Conservation (phyloP, 2,113 vertebrate genomes). For the Oryzias javanicus region DNA sequence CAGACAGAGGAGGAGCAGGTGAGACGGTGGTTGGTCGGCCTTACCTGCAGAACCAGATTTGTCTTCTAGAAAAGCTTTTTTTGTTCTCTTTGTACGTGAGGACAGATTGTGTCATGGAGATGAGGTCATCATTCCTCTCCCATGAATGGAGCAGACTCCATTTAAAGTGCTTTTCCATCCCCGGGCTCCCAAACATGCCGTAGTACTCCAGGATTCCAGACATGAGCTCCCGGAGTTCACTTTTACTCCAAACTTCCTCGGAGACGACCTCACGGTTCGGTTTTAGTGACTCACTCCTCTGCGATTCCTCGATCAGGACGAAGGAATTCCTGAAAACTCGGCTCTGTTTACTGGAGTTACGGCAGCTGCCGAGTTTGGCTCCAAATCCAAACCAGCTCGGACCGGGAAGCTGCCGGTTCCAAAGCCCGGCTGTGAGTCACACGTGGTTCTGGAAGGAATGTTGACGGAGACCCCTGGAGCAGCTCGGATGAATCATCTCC, state of each 20-base stretch:
- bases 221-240: conserved; percentile 54
- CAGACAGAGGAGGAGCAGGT: background rate
- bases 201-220: conserved; percentile 55
- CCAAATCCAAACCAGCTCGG: conserved; percentile 36
- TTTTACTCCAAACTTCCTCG: conserved; percentile 58
- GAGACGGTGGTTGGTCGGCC: background rate
- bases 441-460: conserved; percentile 41
- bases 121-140: background rate
- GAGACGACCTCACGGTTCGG: conserved; percentile 65
- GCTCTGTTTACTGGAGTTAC: conserved; percentile 16
- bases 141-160: background rate
- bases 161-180: too few species aligned
- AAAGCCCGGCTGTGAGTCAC: conserved; percentile 57
- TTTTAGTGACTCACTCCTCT: conserved; percentile 68
- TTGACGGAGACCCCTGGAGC: conserved; percentile 64
- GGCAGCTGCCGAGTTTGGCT: background rate
- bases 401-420: too few species aligned
- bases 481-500: conserved; percentile 55
- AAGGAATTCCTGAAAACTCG: conserved; percentile 68
- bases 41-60: too few species aligned
- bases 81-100: too few species aligned
- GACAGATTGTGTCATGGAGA: conserved; percentile 27
- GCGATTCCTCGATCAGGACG: conserved; percentile 64
- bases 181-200: conserved; percentile 3
- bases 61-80: too few species aligned